phyloP scores from a whole-genome alignment of 2,113 vertebrate species.

The Coptodon bakossiorum region DNA sequence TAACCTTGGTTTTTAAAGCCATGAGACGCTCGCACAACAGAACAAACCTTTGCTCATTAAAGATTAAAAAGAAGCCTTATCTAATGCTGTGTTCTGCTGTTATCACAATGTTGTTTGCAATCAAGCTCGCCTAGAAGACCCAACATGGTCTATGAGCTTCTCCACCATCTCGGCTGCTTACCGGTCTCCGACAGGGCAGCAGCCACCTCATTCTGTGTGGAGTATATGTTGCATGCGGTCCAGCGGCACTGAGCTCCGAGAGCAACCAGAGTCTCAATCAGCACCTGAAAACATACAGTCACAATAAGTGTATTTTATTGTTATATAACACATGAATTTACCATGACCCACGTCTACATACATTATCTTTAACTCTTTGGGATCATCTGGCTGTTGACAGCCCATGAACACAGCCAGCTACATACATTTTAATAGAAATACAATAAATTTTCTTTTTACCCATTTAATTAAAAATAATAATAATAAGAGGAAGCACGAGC shows the following conservation, averaged over 20 bases:
- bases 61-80: neutral
- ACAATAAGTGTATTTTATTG: neutral
- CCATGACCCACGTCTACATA: neutral
- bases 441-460: neutral
- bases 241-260: constrained; percentile 96
- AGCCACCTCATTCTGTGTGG: constrained; percentile 96
- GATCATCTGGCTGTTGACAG: neutral
- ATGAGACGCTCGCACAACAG: neutral
- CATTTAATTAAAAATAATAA: neutral
- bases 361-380: neutral
- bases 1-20: constrained; percentile 1
- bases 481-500: neutral
- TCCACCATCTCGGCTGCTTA: neutral
- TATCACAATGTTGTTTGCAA: neutral
- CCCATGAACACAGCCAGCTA: neutral
- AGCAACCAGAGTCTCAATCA: constrained; percentile 94
- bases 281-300: constrained; percentile 71
- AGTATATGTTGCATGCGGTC: constrained; percentile 99
- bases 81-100: neutral
- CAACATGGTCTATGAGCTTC: neutral
- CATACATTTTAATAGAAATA: neutral
- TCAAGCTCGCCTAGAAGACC: neutral
- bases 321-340: neutral
- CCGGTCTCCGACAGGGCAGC: constrained; percentile 84
- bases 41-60: neutral